Conservation (phyloP, 1,140 invertebrate species). For the Parapsyche elsis region DNA sequence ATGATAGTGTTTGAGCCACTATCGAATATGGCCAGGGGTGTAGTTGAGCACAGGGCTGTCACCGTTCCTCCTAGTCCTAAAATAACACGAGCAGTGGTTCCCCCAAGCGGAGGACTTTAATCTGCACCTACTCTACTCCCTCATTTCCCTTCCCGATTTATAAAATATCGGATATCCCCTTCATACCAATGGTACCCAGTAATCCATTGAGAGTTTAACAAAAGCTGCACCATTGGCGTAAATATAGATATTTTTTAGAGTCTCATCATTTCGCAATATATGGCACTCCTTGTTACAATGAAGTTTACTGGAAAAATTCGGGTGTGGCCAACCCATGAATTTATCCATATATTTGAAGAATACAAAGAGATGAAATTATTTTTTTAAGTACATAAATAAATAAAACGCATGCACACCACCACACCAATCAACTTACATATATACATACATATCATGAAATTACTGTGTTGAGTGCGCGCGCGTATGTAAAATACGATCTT, state of each 20-base stretch:
- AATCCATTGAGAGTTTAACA: slow-evolving; percentile 38
- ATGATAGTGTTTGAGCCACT: not conserved
- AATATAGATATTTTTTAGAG: not conserved
- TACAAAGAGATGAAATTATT: too few species aligned
- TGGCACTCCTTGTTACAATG: too few species aligned
- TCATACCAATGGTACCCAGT: slow-evolving; percentile 12
- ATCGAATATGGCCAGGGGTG: not conserved
- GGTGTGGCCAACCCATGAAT: too few species aligned
- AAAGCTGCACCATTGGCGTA: slow-evolving; percentile 4
- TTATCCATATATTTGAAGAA: too few species aligned
- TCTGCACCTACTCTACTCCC: slow-evolving; percentile 31
- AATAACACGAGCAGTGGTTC: slow-evolving; percentile 43
- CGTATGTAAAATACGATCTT: too few species aligned
- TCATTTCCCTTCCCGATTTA: slow-evolving; percentile 24
- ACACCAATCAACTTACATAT: too few species aligned
- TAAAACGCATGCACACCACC: too few species aligned
- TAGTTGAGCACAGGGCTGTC: slow-evolving; percentile 7
- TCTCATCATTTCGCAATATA: too few species aligned
- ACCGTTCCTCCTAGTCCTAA: slow-evolving; percentile 38
- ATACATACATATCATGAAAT: too few species aligned
- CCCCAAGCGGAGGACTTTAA: slow-evolving; percentile 34
- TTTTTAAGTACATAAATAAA: too few species aligned
- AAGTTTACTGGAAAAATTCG: too few species aligned
- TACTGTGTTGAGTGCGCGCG: too few species aligned
- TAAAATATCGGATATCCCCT: slow-evolving; percentile 53